Conservation (phyloP, 1,140 invertebrate species). For the Agrypnia vestita region DNA sequence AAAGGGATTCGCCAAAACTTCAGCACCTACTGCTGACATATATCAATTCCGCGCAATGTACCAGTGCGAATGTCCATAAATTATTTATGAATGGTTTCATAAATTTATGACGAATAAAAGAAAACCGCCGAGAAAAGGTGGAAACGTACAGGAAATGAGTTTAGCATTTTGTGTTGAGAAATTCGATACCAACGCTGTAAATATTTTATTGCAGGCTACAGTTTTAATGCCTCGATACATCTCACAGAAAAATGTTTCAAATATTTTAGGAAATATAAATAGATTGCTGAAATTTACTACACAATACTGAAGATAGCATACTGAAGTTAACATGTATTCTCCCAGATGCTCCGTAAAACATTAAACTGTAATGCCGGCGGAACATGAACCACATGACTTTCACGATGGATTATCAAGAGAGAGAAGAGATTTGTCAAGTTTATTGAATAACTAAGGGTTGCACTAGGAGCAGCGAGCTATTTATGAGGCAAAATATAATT, state of each 20-base stretch:
- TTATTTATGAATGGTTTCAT: conserved; percentile 40
- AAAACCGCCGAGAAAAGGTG: conserved; percentile 19
- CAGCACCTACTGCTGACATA: neutral
- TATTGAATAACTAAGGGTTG: too few relatives aligned
- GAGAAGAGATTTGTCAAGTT: too few relatives aligned
- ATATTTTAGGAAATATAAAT: too few relatives aligned
- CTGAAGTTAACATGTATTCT: too few relatives aligned
- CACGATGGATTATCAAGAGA: too few relatives aligned
- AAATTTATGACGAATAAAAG: conserved; percentile 38
- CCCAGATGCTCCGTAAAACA: too few relatives aligned
- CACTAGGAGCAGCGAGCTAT: too few relatives aligned
- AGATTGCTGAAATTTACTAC: too few relatives aligned
- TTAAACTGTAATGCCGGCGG: too few relatives aligned
- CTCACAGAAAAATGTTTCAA: neutral
- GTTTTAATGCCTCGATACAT: conserved; percentile 39
- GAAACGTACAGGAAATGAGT: conserved; percentile 27
- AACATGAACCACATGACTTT: too few relatives aligned
- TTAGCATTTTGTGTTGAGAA: conserved; percentile 25
- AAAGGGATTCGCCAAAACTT: conserved; percentile 32
- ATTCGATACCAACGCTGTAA: conserved; percentile 1
- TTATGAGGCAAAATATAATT: too few relatives aligned
- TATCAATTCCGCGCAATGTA: conserved; percentile 33
- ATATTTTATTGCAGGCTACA: conserved; percentile 15
- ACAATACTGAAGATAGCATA: too few relatives aligned
- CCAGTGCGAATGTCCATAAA: conserved; percentile 16